phyloP scores from a whole-genome alignment of 2,113 vertebrate species.

The Ciconia maguari region DNA sequence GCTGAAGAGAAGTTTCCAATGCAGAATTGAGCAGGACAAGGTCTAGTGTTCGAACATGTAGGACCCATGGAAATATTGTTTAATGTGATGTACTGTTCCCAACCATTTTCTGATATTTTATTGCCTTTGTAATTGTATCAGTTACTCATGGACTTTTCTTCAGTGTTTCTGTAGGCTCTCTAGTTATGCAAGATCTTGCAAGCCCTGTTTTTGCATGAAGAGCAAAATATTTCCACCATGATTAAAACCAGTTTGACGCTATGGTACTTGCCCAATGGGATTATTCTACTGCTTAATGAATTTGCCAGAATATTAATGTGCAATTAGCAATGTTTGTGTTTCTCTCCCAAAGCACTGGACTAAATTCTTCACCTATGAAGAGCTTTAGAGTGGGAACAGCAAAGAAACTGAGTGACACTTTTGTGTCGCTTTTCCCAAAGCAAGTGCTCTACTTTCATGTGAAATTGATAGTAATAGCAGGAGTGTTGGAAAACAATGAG shows the following conservation, averaged over 20 bases:
- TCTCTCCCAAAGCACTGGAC: not conserved
- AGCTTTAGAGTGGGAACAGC: not conserved
- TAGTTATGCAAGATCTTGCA: not conserved
- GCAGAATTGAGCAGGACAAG: not conserved
- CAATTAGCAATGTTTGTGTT: conserved; percentile 22
- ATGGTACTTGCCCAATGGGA: not conserved
- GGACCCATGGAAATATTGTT: not conserved
- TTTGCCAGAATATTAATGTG: conserved; percentile 34
- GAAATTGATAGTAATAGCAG: not conserved
- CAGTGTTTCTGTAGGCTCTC: not conserved
- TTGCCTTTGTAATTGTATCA: not conserved
- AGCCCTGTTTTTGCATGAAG: not conserved
- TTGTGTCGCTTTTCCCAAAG: not conserved
- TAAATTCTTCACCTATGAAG: not conserved
- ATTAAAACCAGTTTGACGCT: not conserved
- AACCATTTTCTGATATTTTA: not conserved
- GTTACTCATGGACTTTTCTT: not conserved
- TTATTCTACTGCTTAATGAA: conserved; percentile 2
- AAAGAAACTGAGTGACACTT: not conserved
- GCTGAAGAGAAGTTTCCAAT: not conserved
- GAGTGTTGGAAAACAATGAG: not conserved
- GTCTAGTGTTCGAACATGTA: not conserved
- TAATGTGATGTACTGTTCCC: not conserved
- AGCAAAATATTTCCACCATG: conserved; percentile 1
- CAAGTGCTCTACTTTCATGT: conserved; percentile 1